Conservation (phyloP, 1,140 invertebrate species). For the Mactra quadrangularis region DNA sequence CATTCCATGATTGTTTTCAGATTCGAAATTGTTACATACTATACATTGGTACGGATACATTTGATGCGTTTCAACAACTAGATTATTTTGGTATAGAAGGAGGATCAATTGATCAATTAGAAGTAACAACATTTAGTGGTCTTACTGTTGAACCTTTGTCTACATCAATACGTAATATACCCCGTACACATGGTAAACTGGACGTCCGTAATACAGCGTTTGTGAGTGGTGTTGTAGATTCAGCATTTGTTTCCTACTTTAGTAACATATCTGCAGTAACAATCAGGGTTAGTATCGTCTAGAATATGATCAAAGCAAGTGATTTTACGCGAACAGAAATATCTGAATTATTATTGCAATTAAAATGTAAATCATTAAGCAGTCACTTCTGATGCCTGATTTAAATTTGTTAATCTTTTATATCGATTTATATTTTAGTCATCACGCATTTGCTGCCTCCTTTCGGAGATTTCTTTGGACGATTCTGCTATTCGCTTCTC, state of each 20-base stretch:
- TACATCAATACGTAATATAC: too few relatives aligned
- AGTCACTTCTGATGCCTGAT: too few relatives aligned
- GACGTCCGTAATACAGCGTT: neutral
- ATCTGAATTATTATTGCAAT: too few relatives aligned
- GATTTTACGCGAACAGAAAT: neutral
- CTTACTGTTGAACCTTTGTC: neutral
- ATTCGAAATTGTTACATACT: slow-evolving; percentile 10
- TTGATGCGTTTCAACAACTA: neutral
- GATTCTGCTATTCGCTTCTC: too few relatives aligned
- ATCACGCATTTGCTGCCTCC: too few relatives aligned
- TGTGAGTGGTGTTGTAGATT: neutral
- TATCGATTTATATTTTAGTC: too few relatives aligned
- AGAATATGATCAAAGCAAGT: neutral
- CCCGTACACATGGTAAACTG: neutral
- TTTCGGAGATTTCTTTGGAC: too few relatives aligned
- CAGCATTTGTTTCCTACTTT: neutral
- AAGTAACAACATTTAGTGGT: neutral
- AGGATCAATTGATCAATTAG: neutral
- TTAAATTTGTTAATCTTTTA: too few relatives aligned
- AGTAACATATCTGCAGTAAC: neutral
- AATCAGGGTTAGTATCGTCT: neutral
- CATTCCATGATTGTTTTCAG: too few relatives aligned
- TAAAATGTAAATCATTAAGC: too few relatives aligned
- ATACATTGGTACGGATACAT: slow-evolving; percentile 1
- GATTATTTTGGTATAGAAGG: neutral